Evolutionary conservation across 2,888 invertebrate genomes (phyloP).

Genomic region (Scaptomyza polygonia): DNA sequence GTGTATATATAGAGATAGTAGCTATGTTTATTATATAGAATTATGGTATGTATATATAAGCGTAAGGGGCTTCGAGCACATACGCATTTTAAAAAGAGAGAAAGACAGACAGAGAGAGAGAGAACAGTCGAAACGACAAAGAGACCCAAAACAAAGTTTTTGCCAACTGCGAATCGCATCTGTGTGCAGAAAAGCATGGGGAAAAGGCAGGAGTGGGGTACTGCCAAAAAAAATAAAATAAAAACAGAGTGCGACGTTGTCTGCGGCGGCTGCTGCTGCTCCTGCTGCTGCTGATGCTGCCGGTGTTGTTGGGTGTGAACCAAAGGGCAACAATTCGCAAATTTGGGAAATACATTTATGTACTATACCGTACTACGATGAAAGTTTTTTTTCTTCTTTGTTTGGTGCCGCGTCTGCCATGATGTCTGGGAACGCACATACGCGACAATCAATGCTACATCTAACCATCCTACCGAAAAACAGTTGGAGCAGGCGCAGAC

Average conservation of each 20-base stretch:
- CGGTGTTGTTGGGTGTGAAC: slow-evolving; percentile 56
- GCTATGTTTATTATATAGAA: slow-evolving; percentile 15
- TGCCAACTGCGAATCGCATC: slow-evolving; percentile 26
- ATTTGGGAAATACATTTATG: slow-evolving; percentile 76
- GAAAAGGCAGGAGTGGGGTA: neutral
- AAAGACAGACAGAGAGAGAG: slow-evolving; percentile 26
- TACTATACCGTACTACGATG: slow-evolving; percentile 33
- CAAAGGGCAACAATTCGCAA: slow-evolving; percentile 64
- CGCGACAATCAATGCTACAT: slow-evolving; percentile 7
- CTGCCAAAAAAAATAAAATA: slow-evolving; percentile 49
- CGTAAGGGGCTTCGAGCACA: slow-evolving; percentile 30
- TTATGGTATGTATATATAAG: slow-evolving; percentile 29
- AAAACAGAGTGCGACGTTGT: slow-evolving; percentile 19
- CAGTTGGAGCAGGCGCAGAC: slow-evolving; percentile 70
- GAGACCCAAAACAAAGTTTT: slow-evolving; percentile 26
- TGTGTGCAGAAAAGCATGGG: neutral
- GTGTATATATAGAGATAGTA: slow-evolving; percentile 9
- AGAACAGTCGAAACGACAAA: slow-evolving; percentile 34
- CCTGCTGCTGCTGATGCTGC: slow-evolving; percentile 1
- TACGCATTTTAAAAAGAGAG: slow-evolving; percentile 14
- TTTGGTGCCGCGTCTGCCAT: slow-evolving; percentile 65
- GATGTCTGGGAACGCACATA: slow-evolving; percentile 77
- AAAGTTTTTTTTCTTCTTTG: slow-evolving; percentile 43
- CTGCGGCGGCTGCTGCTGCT: slow-evolving; percentile 5
- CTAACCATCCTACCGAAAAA: no score